Conservation (phyloP, 37 sponge, comb jelly and placozoan genomes). For the Cladorhizidae sp. region DNA sequence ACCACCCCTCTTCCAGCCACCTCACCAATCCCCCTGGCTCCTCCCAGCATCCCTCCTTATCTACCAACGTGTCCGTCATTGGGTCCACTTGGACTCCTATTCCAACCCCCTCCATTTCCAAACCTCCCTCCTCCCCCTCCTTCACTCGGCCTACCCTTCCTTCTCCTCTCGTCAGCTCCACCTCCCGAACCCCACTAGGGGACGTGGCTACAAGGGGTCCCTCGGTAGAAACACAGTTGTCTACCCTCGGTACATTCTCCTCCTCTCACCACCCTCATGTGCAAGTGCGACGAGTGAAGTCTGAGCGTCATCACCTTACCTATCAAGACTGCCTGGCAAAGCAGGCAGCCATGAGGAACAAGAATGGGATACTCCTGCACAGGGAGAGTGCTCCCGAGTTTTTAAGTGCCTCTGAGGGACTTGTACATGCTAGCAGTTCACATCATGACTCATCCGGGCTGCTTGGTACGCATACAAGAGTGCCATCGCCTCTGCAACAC, state of each 20-base stretch:
- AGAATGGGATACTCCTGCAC: conserved; percentile 49
- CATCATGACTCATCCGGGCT: not conserved
- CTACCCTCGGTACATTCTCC: not conserved
- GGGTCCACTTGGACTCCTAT: conserved; percentile 43
- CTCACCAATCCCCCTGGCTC: not conserved
- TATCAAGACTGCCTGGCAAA: conserved; percentile 14
- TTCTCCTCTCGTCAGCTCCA: conserved; percentile 46
- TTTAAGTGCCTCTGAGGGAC: conserved; percentile 6
- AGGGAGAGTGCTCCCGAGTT: conserved; percentile 49
- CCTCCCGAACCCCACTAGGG: conserved; percentile 10
- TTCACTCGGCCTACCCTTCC: conserved; percentile 51
- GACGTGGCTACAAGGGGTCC: not conserved
- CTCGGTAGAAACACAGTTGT: not conserved
- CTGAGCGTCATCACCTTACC: conserved; percentile 21
- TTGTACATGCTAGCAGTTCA: not conserved
- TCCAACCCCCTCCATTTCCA: conserved; percentile 29
- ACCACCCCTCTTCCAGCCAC: not conserved
- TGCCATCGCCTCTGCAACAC: too few relatives aligned
- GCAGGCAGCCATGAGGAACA: not conserved
- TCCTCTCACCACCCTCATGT: not conserved
- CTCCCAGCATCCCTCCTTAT: not conserved
- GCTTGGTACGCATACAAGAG: not conserved
- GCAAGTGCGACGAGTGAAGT: conserved; percentile 30
- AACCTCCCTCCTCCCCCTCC: not conserved
- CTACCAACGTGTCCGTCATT: conserved; percentile 44